phyloP scores from a whole-genome alignment of 1,140 invertebrate species.

The Pseudoatta argentina region DNA sequence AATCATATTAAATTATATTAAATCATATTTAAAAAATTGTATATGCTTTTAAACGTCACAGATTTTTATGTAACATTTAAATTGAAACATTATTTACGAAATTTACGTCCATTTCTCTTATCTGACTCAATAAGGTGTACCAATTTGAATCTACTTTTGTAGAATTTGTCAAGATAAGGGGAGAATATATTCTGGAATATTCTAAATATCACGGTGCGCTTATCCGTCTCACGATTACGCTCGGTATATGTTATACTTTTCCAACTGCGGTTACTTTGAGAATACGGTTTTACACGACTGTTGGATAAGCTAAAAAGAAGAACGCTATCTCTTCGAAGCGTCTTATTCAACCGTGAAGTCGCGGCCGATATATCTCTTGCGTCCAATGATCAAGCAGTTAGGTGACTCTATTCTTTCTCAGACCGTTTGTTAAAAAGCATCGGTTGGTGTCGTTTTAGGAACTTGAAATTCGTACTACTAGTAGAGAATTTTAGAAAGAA shows the following conservation, averaged over 20 bases:
- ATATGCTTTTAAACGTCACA: background rate
- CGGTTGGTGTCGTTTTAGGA: conserved; percentile 2
- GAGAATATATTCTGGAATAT: conserved; percentile 12
- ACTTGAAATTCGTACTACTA: conserved; percentile 57
- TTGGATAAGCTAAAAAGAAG: conserved; percentile 32
- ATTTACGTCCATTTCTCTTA: background rate
- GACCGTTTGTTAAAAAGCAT: conserved; percentile 33
- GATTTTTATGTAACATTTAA: background rate
- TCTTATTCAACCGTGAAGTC: conserved; percentile 44
- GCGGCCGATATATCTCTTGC: conserved; percentile 16
- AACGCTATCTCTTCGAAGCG: background rate
- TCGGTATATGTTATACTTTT: conserved; percentile 4
- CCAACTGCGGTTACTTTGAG: conserved; percentile 26
- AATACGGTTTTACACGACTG: conserved; percentile 16
- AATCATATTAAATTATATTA: background rate
- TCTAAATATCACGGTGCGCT: conserved; percentile 20
- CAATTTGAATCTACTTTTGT: conserved; percentile 21
- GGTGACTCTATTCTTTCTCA: conserved; percentile 32
- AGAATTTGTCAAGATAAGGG: conserved; percentile 25
- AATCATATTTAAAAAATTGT: background rate
- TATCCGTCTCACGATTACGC: conserved; percentile 32
- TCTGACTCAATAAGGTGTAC: background rate
- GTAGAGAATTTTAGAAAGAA: conserved; percentile 40
- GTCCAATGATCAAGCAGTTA: conserved; percentile 57
- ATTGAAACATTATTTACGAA: background rate